These are phyloP conservation scores for Hymenopus coronatus DNA, from an alignment of 2,888 invertebrate species.

Conservation along the genomic window DNA sequence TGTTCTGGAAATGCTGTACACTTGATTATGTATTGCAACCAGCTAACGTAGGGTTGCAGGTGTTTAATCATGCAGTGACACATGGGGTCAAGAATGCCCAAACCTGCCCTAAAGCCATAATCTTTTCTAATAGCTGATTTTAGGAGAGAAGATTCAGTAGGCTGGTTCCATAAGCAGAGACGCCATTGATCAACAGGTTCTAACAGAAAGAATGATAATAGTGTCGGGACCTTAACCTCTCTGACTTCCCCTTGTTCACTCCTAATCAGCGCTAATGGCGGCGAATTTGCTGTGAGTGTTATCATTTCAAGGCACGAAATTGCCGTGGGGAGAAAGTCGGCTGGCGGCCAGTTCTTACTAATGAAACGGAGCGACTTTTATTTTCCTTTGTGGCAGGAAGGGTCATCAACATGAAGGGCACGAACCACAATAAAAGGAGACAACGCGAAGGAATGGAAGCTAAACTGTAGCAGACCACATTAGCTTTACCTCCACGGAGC, in stretches of 20 bases:
- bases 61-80: no score
- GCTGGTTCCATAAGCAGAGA: neutral
- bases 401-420: neutral
- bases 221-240: neutral
- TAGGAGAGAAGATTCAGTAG: no score
- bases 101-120: no score
- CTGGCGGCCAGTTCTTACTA: neutral
- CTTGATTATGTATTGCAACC: no score
- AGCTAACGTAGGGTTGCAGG: no score
- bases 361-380: neutral
- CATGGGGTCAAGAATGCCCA: no score
- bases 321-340: neutral
- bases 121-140: no score
- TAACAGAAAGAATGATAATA: neutral
- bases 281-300: neutral
- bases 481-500: neutral
- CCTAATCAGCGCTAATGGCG: neutral
- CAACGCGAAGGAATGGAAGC: neutral
- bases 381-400: neutral
- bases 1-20: no score
- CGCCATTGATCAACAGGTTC: neutral
- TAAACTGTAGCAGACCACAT: neutral
- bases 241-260: neutral
- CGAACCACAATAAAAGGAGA: neutral
- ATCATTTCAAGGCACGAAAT: neutral